Evolutionary conservation across 1,140 invertebrate species (phyloP).

Genomic region (Andrena cerasifolii): DNA sequence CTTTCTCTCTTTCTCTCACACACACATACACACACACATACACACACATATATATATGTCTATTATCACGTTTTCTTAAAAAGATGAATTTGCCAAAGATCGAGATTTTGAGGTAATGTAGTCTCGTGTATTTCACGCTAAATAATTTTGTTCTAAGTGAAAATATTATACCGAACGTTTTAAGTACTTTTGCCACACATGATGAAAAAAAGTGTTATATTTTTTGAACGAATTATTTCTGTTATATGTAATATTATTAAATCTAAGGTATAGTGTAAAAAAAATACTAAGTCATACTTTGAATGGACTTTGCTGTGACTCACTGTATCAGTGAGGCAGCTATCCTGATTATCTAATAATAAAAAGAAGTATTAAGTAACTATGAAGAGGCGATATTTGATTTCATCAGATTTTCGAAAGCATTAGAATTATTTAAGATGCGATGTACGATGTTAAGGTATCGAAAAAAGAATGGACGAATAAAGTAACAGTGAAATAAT

Average conservation of each 20-base stretch:
- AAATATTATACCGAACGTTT: conserved; percentile 39
- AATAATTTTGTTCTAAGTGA: conserved; percentile 65
- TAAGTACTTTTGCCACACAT: conserved; percentile 53
- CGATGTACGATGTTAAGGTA: conserved; percentile 29
- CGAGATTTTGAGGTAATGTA: conserved; percentile 52
- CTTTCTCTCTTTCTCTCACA: too few species aligned
- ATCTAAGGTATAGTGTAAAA: conserved; percentile 73
- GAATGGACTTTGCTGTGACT: conserved; percentile 71
- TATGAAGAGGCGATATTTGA: conserved; percentile 56
- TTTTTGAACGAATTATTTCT: conserved; percentile 62
- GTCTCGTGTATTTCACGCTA: conserved; percentile 47
- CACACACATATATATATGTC: conserved; percentile 9
- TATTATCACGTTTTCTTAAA: conserved; percentile 44
- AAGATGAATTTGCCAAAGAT: conserved; percentile 71
- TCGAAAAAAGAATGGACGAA: conserved; percentile 17
- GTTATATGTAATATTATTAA: conserved; percentile 71
- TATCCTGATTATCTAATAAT: conserved; percentile 74
- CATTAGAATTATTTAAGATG: conserved; percentile 42
- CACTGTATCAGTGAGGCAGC: conserved; percentile 82
- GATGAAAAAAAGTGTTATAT: conserved; percentile 45
- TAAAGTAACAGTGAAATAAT: conserved; percentile 55
- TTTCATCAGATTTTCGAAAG: conserved; percentile 38
- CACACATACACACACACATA: conserved; percentile 3
- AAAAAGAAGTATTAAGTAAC: conserved; percentile 78
- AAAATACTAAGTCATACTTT: conserved; percentile 73